Evolutionary conservation across 2,888 invertebrate species (phyloP), one percentile per base, ranked within the genome.

Genomic region (Thyatira batis): DNA sequence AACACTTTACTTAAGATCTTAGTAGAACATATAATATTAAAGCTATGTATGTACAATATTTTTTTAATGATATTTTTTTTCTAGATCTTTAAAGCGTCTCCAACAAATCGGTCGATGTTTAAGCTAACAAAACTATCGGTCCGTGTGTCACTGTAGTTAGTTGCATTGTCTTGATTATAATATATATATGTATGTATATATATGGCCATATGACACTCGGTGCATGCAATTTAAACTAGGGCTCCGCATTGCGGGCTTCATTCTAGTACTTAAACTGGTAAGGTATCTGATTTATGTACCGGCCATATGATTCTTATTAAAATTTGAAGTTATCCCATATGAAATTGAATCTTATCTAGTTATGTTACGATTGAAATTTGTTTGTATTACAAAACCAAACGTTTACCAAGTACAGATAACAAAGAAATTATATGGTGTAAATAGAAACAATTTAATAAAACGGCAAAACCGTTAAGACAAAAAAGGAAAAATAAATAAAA

Each of bases 211-310:
- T 76, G 76, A 78, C 76, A 67, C 60, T 69, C 59, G 64, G 61
- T 70, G 70, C 71, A 69, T 78, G 79, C 73, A 78, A 73, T 78
- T 76, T 76, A 69, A 79, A 65, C 73, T 61, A 62, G 64, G 63
- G 54, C 62, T 66, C 86, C 82, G 87, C 87, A 87, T 62, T 87
- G 87, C 87, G 84, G 85, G 71, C 63, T 63, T 60, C 63, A 58
- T 48, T 58, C 45, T 62, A 60, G 73, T 71, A 69, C 78, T 79
- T 76, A 75, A 78, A 78, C 71, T 69, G 66, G 61, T 62, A 65
- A 57, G 48, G 44, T 44, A 3, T 46, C 60, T 68, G 69, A 73
- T 72, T 70, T 70, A 67, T 60, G 61, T 39, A 50, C 44, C 57
- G 57, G 48, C 57, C 39, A 39, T 39, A 17, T 17, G 13, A 39